Percentiles rank a stretch among this genome's conserved stretches.
These are phyloP conservation scores for Phaedon cochleariae DNA, from an alignment of 2,888 invertebrate species.

Conservation along the genomic window DNA sequence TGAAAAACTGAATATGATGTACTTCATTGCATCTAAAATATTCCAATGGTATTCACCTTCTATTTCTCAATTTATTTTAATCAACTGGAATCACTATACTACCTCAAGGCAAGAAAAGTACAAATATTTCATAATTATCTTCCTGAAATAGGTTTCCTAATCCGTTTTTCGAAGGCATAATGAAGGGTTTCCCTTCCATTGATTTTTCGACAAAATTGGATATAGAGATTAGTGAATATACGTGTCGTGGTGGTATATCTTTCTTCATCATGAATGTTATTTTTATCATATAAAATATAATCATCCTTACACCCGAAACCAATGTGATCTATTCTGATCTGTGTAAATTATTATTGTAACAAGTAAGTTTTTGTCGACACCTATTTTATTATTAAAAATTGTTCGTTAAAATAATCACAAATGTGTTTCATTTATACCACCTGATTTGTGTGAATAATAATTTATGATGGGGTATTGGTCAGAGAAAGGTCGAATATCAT, in stretches of 20 bases:
- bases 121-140: constrained; percentile 43
- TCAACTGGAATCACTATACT: constrained; percentile 35
- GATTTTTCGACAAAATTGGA: constrained; percentile 44
- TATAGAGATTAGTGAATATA: constrained; percentile 41
- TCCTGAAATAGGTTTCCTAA: constrained; percentile 45
- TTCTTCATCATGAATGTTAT: constrained; percentile 30
- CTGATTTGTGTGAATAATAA: too few species aligned
- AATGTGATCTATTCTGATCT: constrained; percentile 54
- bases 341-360: constrained; percentile 46
- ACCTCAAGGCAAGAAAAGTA: constrained; percentile 47
- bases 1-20: not conserved
- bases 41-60: constrained; percentile 17
- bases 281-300: constrained; percentile 30
- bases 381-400: constrained; percentile 63
- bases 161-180: constrained; percentile 38
- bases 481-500: not conserved
- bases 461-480: not conserved
- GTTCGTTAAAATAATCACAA: constrained; percentile 55
- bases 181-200: constrained; percentile 43
- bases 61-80: constrained; percentile 28
- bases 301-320: constrained; percentile 45
- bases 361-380: constrained; percentile 62
- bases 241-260: constrained; percentile 40
- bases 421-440: constrained; percentile 10
- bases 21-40: not conserved